These are phyloP conservation scores for Urocitellus parryii DNA, from an alignment of 2,113 vertebrate species.

Conservation along the genomic window DNA sequence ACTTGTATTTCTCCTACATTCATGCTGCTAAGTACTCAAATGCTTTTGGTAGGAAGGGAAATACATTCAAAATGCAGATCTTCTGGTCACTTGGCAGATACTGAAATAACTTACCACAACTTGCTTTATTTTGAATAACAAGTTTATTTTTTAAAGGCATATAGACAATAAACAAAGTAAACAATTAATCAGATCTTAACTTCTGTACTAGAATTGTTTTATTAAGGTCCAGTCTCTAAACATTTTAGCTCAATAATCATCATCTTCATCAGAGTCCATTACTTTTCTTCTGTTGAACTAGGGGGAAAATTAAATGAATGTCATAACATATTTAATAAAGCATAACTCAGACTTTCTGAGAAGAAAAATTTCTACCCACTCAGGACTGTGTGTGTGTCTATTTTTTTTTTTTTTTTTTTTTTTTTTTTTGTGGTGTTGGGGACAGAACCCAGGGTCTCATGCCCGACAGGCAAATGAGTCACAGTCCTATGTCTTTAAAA, in stretches of 20 bases:
- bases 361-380: conserved; percentile 28
- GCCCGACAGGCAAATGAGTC: no score
- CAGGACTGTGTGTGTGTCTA: neutral
- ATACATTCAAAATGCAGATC: neutral
- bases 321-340: conserved; percentile 5
- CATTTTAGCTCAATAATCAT: conserved; percentile 86
- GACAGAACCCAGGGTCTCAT: no score
- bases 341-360: conserved; percentile 35
- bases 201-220: conserved; percentile 73
- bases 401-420: no score
- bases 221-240: conserved; percentile 66
- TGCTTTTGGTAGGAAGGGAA: neutral
- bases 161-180: conserved; percentile 78
- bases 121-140: conserved; percentile 71
- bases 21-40: neutral
- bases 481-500: conserved; percentile 22
- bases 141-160: conserved; percentile 80
- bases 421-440: no score
- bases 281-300: conserved; percentile 98
- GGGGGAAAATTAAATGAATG: conserved; percentile 50
- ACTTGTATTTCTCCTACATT: neutral
- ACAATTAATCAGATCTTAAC: conserved; percentile 71
- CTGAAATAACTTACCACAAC: conserved; percentile 47
- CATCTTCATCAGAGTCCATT: conserved; percentile 98
- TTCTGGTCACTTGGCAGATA: neutral